Conservation (phyloP, 1,140 invertebrate genomes). For the Harpegnathos saltator region DNA sequence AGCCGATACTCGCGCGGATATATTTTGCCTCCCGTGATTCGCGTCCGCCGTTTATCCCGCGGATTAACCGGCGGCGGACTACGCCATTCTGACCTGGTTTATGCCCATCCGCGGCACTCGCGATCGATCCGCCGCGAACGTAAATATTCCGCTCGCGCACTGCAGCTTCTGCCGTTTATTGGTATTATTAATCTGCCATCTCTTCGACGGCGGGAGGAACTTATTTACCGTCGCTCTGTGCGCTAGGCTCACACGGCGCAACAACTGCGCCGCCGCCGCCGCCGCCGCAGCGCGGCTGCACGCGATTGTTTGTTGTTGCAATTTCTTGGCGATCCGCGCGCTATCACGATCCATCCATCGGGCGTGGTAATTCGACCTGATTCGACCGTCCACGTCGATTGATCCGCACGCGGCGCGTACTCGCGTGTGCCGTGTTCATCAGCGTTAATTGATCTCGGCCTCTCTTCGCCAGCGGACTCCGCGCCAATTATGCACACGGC, state of each 20-base stretch:
- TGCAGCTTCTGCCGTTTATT: not conserved
- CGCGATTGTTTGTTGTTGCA: slow-evolving; percentile 4
- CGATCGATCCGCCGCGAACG: not conserved
- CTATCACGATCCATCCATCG: slow-evolving; percentile 3
- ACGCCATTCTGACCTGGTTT: not conserved
- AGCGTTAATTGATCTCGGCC: slow-evolving; percentile 48
- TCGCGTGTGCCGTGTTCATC: slow-evolving; percentile 23
- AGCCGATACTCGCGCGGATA: not conserved
- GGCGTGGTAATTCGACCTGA: slow-evolving; percentile 8
- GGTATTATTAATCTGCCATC: not conserved
- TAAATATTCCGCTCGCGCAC: slow-evolving; percentile 5
- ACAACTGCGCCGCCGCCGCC: too few species aligned
- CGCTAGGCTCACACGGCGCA: too few species aligned
- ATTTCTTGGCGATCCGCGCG: slow-evolving; percentile 18
- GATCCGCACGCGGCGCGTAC: slow-evolving; percentile 10
- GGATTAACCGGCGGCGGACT: too few species aligned
- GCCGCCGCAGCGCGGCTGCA: too few species aligned
- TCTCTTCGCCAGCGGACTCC: not conserved
- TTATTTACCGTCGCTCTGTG: not conserved
- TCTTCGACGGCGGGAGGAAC: too few species aligned
- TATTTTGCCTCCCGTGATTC: not conserved
- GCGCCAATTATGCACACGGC: slow-evolving; percentile 31
- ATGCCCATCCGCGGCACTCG: not conserved
- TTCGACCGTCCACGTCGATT: slow-evolving; percentile 3
- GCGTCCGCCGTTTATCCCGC: not conserved